Evolutionary conservation across 2,113 vertebrate species (phyloP), one percentile per base, ranked within the genome.

Genomic region (Rhinopomastus cyanomelas): DNA sequence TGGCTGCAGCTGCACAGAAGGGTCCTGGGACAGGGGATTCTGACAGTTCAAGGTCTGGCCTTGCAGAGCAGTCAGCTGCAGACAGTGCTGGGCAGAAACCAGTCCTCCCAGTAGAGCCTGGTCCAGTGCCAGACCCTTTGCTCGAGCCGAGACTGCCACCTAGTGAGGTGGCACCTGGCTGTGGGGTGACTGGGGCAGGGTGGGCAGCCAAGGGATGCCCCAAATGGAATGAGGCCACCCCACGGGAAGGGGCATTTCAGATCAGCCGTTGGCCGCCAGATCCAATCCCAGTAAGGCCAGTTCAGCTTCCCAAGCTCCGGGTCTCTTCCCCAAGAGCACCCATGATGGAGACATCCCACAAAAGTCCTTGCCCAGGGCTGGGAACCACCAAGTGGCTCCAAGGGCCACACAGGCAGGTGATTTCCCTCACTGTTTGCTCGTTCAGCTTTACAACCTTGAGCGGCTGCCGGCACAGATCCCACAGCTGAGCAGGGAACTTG

Each of bases 281-380:
- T 15, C 39, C 11, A 42, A 42, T 42, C 39, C 39, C 15, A 15
- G 39, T 42, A 42, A 42, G 11, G 39, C 15, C 39, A 39, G 7
- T 48, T n/a, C 0, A 1, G 46, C 19, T 61, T 25, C 37, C 27
- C 62, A 7, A 42, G 39, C 39, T 12, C n/a, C 15, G 21, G 30
- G 7, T 7, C 3, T 3, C 30, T 57, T 49, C 44, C 10, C 19
- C 1, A 0, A 49, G 27, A 42, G n/a, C 82, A 52, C 22, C 27
- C 44, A 6, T 0, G 0, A 62, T 1, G 0, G 2, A 6, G 30
- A 34, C 3, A 0, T 62, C 32, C 29, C 37, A 7, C n/a, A 1
- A 2, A 32, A 46, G 37, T 6, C n/a, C 51, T 32, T 9, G 4
- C 25, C 25, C 8, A 0, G 17, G 17, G 5, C 51, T 52, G 44